Base-by-base conservation (phyloP, 1,140 invertebrate species). In the Conopomorpha cramerella region DNA sequence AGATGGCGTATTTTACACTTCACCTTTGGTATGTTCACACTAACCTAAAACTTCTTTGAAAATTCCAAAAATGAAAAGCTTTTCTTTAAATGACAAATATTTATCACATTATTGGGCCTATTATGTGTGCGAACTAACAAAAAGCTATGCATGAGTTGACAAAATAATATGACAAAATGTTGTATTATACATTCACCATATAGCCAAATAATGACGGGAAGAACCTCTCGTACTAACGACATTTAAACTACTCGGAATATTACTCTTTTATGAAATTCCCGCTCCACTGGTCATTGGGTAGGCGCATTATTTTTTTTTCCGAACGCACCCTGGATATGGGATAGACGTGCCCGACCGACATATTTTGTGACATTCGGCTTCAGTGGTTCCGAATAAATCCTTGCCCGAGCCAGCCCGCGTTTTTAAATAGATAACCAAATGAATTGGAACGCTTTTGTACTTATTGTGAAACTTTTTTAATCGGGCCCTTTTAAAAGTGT, bases 391-490 rank as follows among this genome's bases (percentile, higher is more conserved):
- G 54, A 74, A 74, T 74, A 57, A 60, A 49, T 54, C 46, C 47
- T 53, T 55, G 54, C 49, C 52, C 47, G 45, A 44, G 46, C 45
- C 55, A 61, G n/a, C n/a, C n/a, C n/a, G n/a, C n/a, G n/a, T n/a
- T 71, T 68, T 72, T 70, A 68, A 70, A 71, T 49, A 74, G 66
- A 71, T 71, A 74, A 70, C 54, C 57, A 64, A 73, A 73, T 66
- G 67, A 72, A 66, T 71, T 67, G 70, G 70, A 71, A 71, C 54
- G 36, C 49, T 43, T 66, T 62, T 58, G 61, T 58, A 43, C 49
- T 41, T 36, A 41, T 47, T 46, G n/a, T 43, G 36, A 46, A 41
- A 35, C 39, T 41, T 23, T 23, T 23, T 4, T 23, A 23, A 23
- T 10, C 4, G 19, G 10, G 10, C 4, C 19, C 4, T 23, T 4